Base-by-base conservation (phyloP, 2,888 invertebrate species). In the Rugalucina vietnamica region DNA sequence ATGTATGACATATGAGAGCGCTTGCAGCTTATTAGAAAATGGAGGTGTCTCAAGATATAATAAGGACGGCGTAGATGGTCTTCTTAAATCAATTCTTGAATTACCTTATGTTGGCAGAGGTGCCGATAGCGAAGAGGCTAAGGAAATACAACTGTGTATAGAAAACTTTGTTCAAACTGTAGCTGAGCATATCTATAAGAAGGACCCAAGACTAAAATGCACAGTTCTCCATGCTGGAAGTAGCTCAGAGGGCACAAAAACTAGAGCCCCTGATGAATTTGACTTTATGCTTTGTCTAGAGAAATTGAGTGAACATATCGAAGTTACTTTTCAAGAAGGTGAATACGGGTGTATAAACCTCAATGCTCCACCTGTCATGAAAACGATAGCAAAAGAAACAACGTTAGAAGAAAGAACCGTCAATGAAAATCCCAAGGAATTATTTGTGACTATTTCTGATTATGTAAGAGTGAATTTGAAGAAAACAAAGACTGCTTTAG, bases 241-340 rank as follows among this genome's bases (percentile, higher is more conserved):
- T 71, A 72, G 74, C 3, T 85, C 85, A n/a, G 85, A 87, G 74
- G 83, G 83, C 18, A 85, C 87, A 5, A 87, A 87, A 69, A 79
- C 82, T n/a, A 74, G 49, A 34, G 78, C 21, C 12, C 87, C 87
- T 1, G 76, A 85, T 57, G 87, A 87, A 54, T 87, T 87, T 43
- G 84, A 87, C 79, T 87, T 76, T 29, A 85, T 83, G 54, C 70
- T 87, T 76, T 81, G 83, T 54, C 60, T 87, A 21, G 83, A 87
- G 60, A 72, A 76, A 57, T 79, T 87, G 21, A 82, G 80, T 49
- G 37, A 75, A 27, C 60, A 76, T 72, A 77, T 74, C 4, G 49
- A 70, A 14, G 76, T 78, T 72, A 34, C 36, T 27, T 79, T 73
- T 74, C 36, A 60, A 34, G 71, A 71, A 21, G 76, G 57, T n/a